phyloP scores from a whole-genome alignment of 2,888 invertebrate genomes.

The Platycheirus rosarum region DNA sequence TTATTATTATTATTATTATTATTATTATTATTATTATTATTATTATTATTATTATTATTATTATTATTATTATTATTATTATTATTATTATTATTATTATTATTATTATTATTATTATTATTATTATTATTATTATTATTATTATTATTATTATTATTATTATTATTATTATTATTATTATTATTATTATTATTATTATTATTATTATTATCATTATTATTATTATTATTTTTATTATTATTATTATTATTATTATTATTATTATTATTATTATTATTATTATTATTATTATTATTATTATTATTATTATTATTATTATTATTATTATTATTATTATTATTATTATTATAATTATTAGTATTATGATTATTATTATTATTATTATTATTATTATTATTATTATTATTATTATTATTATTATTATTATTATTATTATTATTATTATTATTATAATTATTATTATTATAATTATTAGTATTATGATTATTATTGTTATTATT shows the following conservation, averaged over 20 bases:
- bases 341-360: not conserved
- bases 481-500: not conserved
- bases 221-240: not conserved
- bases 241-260: too few relatives aligned
- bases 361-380: not conserved
- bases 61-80: slow-evolving; percentile 7
- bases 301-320: too few relatives aligned
- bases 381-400: slow-evolving; percentile 7
- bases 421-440: slow-evolving; percentile 7
- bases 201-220: too few relatives aligned
- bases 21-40: too few relatives aligned
- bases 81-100: slow-evolving; percentile 7
- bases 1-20: slow-evolving; percentile 7
- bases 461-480: too few relatives aligned
- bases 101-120: too few relatives aligned
- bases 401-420: slow-evolving; percentile 7
- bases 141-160: slow-evolving; percentile 7
- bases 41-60: too few relatives aligned
- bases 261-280: slow-evolving; percentile 2
- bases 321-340: slow-evolving; percentile 1
- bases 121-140: slow-evolving; percentile 7
- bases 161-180: too few relatives aligned
- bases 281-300: too few relatives aligned
- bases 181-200: slow-evolving; percentile 3
- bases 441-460: too few relatives aligned